These are phyloP conservation scores for Erpobdella octoculata DNA, from an alignment of 2,888 invertebrate genomes.

Conservation along the genomic window DNA sequence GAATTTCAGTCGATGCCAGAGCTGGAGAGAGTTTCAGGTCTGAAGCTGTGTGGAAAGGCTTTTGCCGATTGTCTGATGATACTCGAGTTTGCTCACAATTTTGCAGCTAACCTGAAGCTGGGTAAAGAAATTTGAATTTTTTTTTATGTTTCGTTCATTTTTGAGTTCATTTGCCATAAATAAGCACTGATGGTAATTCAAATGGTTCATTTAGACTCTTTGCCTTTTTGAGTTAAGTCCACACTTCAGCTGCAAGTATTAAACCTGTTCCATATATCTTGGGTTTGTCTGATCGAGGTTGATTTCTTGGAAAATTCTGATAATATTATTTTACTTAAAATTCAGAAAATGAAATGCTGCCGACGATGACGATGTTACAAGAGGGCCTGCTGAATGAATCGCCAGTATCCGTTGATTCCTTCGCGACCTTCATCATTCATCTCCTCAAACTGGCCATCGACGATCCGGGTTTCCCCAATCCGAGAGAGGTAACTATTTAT, in stretches of 20 bases:
- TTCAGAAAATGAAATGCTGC: constrained; percentile 52
- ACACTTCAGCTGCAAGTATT: no score
- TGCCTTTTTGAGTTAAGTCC: no score
- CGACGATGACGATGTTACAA: constrained; percentile 77
- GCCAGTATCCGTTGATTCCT: constrained; percentile 64
- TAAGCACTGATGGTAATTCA: no score
- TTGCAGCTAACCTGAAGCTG: constrained; percentile 85
- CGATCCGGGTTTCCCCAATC: constrained; percentile 64
- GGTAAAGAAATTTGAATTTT: no score
- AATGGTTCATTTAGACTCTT: no score
- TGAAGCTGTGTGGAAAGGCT: constrained; percentile 75
- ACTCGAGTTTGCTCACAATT: constrained; percentile 92
- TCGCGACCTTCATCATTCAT: constrained; percentile 78
- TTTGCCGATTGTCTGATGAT: constrained; percentile 87
- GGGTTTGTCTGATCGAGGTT: no score
- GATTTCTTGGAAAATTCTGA: no score
- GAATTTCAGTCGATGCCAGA: constrained; percentile 47
- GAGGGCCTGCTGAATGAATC: constrained; percentile 73
- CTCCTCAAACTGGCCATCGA: constrained; percentile 82
- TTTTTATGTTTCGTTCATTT: no score
- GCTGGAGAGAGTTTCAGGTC: constrained; percentile 69
- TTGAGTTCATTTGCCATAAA: no score
- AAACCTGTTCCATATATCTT: no score
- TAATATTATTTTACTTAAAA: no score
- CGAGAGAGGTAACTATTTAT: constrained; percentile 45